Base-by-base conservation (phyloP, 2,797 vertebrate species). In the Petrocephalus sullivani region DNA sequence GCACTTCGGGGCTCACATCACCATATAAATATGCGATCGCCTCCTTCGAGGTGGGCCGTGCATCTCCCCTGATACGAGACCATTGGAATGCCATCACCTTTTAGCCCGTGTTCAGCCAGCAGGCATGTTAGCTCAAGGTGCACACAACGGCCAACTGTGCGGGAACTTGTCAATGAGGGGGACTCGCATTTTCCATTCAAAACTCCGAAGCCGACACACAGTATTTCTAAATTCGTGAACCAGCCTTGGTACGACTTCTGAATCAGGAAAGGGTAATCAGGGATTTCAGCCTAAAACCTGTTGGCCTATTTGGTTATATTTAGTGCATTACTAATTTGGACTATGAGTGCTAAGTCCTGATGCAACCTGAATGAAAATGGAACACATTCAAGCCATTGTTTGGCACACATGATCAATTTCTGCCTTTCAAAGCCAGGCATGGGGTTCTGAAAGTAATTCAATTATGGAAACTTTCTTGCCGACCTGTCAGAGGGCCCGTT, bases 71-170 rank as follows among this genome's bases (percentile, higher is more conserved):
- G 41, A 82, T 81, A 81, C 41, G 2, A 61, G 33, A 51, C 58
- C 85, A 67, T 67, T 87, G 89, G 58, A 56, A 82, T 87, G 87
- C 82, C 87, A 33, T 56, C 54, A 89, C 61, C 89, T 92, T 87
- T 75, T 90, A 91, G 90, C 53, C 49, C 88, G 81, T 81, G 90
- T 91, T 91, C 86, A 89, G 89, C 56, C 89, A 90, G 91, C 89
- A 90, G 92, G 91, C 21, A 91, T 91, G 90, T 87, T 90, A 88
- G 93, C 93, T 94, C 93, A 92, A 94, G 94, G 94, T 92, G 90
- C 83, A 87, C 88, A 33, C 87, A 89, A 89, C 86, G 87, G 88
- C 91, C 81, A 64, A 33, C 54, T 16, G 41, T 3, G 23, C 64
- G 0, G 53, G 75, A 16, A 41, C 85, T 41, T 14, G 54, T 60